Evolutionary conservation across 53 echinoderm and acorn worm genomes (phyloP), one percentile per base, ranked within the genome.

Genomic region (Temnopleurus reevesii): DNA sequence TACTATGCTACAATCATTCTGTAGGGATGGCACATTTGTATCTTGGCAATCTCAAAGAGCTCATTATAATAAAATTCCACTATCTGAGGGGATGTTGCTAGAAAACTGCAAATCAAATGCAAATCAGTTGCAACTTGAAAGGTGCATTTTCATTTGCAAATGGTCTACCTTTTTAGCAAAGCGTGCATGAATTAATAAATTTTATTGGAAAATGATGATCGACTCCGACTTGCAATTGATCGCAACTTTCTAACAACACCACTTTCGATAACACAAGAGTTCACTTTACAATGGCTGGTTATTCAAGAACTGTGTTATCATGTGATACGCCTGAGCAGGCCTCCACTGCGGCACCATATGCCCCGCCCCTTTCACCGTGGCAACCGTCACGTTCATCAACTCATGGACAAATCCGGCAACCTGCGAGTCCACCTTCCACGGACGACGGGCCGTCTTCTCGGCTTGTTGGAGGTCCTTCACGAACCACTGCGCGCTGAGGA

Each of bases 281-380:
- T 10, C 15, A 51, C 12, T 15, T 90, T 86, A 94, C 59, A 91
- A 89, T 4, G 93, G 91, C 64, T 89, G 81, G 53, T 90, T 90
- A 17, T 82, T 92, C 59, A 99, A 44, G 87, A 99, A 99, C 76
- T 99, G 93, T 33, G 92, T 76, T 8, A 99, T 90, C 99, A 99
- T 96, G 59, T 96, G 93, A 8, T 93, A 88, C 0, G 99, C 92
- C 47, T 94, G 90, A 7, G 93, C 93, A 17, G 99, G 96, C 65
- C 63, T 92, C 90, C 77, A 90, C 83, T 89, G 89, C 4, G 99
- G 99, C 12, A 99, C 99, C 96, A 99, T 90, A 59, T 99, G 99
- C 9, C 99, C 99, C 7, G 99, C 53, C 26, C 93, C 93, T 90
- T 99, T 99, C 56, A 99, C 94, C 4, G 99, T 99, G 93, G 94